Conservation (phyloP, 2,797 vertebrate species). For the Carduelis carduelis region DNA sequence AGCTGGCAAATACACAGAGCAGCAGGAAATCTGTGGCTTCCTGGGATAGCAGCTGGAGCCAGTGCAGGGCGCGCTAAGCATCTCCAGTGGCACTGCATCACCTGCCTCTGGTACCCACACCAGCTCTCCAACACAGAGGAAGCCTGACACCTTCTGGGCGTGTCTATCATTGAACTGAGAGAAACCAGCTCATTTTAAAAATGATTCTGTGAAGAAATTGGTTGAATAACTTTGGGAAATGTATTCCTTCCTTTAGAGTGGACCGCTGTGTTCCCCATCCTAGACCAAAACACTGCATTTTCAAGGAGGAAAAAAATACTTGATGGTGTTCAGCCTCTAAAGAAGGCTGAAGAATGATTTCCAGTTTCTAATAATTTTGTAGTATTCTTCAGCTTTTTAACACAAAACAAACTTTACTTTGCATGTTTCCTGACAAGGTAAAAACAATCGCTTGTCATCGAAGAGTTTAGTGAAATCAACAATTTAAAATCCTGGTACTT, state of each 20-base stretch:
- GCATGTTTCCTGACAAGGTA: neutral
- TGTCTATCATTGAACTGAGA: neutral
- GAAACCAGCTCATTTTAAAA: neutral
- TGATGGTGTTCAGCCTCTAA: neutral
- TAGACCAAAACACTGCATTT: neutral
- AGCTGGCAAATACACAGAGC: neutral
- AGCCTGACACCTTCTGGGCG: neutral
- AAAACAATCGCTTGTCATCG: neutral
- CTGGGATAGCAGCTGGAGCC: neutral
- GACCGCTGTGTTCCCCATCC: neutral
- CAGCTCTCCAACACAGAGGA: neutral
- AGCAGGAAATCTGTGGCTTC: neutral
- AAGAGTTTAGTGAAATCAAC: neutral
- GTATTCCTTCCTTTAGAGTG: neutral
- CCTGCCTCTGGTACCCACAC: neutral
- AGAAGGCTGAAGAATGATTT: neutral
- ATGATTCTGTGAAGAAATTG: neutral
- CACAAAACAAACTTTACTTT: neutral
- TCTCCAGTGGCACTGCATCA: fast-evolving
- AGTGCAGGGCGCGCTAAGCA: fast-evolving
- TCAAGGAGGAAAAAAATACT: neutral
- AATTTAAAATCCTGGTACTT: neutral
- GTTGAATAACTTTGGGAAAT: neutral
- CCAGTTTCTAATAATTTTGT: neutral
- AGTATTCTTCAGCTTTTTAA: neutral